These are phyloP conservation scores for Magallana ariakensis DNA, from an alignment of 1,140 invertebrate species.

Conservation along the genomic window DNA sequence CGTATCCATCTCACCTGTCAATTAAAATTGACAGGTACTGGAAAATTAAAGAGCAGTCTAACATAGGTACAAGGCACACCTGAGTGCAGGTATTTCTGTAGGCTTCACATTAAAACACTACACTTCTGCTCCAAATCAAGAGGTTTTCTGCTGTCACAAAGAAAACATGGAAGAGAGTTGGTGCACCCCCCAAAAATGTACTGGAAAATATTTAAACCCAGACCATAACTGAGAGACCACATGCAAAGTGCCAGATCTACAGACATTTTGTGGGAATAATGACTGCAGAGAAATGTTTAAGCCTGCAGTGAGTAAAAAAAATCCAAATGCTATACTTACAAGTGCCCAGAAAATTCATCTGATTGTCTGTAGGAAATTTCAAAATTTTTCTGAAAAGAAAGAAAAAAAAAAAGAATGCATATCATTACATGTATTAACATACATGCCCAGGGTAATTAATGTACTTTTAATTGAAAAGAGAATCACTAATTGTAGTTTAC, in stretches of 20 bases:
- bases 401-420: neutral
- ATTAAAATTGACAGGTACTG: neutral
- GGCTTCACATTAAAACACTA: neutral
- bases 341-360: conserved; percentile 66
- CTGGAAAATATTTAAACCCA: neutral
- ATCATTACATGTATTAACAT: no score
- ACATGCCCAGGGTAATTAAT: no score
- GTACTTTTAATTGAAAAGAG: no score
- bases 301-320: no score
- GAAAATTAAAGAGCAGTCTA: conserved; percentile 6
- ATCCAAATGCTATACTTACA: conserved; percentile 62
- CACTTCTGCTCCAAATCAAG: no score
- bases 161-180: neutral
- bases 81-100: neutral
- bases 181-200: neutral
- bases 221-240: no score
- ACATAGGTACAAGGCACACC: neutral
- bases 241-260: no score
- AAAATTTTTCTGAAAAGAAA: conserved; percentile 67
- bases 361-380: conserved; percentile 65
- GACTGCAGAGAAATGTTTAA: no score
- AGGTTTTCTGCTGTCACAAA: no score
- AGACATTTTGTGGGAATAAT: no score
- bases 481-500: no score
- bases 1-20: conserved; percentile 6